Evolutionary conservation across 2,113 vertebrate genomes (phyloP), one percentile per base, ranked within the genome.

Genomic region (Maccullochella peelii): DNA sequence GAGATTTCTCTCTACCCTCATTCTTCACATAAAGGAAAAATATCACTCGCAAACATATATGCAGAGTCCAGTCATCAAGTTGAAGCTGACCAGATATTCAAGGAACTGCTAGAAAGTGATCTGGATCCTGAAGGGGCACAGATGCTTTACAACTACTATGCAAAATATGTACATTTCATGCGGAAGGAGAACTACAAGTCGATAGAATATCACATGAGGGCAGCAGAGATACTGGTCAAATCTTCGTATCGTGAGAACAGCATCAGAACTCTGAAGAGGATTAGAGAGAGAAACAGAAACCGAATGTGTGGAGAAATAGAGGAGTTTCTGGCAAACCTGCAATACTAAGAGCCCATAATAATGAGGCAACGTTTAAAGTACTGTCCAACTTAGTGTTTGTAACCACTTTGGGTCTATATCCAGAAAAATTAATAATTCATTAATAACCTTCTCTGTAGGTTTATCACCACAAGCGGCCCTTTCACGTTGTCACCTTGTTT

Each of bases 1-100:
- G 81, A 89, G 36, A 88, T 92, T 33, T 14, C n/a, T 0, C 81
- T 92, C 11, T 93, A 93, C 55, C 88, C 90, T 1, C 27, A 87
- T 1, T 83, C 88, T 12, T 80, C 90, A 1, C 36, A 85, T 0
- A 55, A 40, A 2, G 75, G 2, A 0, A 54, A 78, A 42, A 74
- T 92, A 38, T 2, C 23, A 23, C 87, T 94, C 0, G 91, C 92
- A 16, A 65, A 44, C 61, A n/a, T 91, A 0, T 83, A 88, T 2
- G 80, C 25, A 33, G 1, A 79, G 23, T 50, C 44, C 1, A 63
- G 54, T 2, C 21, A 69, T 20, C 66, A 14, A 7, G 79, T 0
- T 1, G 12, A 52, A 33, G 84, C 78, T 2, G 74, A 92, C 5
- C 69, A 81, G 79, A 83, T 88, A 1, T 93, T 61, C 23, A 0